Conservation (phyloP, 2,113 vertebrate genomes). For the Vimba vimba region DNA sequence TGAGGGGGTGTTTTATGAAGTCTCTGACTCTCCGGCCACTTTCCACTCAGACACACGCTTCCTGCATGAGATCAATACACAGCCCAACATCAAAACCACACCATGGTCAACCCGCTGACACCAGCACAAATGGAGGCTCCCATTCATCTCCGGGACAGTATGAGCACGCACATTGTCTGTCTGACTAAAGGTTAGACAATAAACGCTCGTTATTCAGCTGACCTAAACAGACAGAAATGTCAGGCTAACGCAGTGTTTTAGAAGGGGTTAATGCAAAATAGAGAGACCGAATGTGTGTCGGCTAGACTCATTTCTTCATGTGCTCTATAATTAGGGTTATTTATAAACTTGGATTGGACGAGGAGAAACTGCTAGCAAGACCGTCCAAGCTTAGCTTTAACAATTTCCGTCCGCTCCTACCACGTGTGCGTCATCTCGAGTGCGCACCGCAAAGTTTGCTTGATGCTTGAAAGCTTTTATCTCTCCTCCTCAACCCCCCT, state of each 20-base stretch:
- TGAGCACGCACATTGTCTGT: not conserved
- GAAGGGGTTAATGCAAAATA: slow-evolving; percentile 53
- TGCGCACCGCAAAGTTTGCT: slow-evolving; percentile 5
- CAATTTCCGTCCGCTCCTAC: slow-evolving; percentile 21
- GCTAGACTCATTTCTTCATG: slow-evolving; percentile 65
- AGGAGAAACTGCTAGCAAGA: slow-evolving; percentile 63
- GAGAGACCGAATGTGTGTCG: slow-evolving; percentile 63
- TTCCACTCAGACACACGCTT: slow-evolving; percentile 48
- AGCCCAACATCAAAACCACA: slow-evolving; percentile 9
- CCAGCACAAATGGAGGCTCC: not conserved
- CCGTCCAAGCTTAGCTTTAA: slow-evolving; percentile 47
- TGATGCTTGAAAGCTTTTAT: not conserved
- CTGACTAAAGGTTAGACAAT: not conserved
- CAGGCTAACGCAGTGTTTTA: not conserved
- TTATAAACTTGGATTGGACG: slow-evolving; percentile 74
- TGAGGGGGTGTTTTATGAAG: slow-evolving; percentile 62
- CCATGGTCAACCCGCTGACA: slow-evolving; percentile 34
- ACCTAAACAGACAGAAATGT: not conserved
- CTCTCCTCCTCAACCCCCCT: slow-evolving; percentile 20
- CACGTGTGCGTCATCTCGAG: not conserved
- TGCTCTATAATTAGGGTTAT: slow-evolving; percentile 78
- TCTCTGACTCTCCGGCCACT: slow-evolving; percentile 53
- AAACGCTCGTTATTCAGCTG: not conserved
- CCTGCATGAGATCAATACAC: slow-evolving; percentile 59
- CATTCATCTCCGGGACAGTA: slow-evolving; percentile 11